Base-by-base conservation (phyloP, 2,888 invertebrate species). In the Leptinotarsa haldemani region DNA sequence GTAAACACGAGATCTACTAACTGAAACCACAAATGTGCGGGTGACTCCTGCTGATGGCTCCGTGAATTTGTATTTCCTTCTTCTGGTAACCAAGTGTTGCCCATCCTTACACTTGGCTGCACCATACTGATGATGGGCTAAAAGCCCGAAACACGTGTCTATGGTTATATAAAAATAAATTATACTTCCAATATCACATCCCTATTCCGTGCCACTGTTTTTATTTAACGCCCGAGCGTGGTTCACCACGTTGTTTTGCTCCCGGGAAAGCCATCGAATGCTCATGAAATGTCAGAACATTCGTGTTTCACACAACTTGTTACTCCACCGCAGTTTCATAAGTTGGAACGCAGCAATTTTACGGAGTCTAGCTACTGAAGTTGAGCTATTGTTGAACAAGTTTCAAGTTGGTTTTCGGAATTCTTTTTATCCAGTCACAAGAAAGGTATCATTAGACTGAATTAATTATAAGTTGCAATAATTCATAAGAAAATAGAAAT, bases 301-400 rank as follows among this genome's bases (percentile, higher is more conserved):
- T 63, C 69, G 71, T 68, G 53, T 71, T 73, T 71, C 76, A 63
- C 69, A 71, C 64, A 70, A 76, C 72, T 76, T 72, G 72, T 73
- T 76, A 73, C 56, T 68, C 46, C 70, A 67, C 20, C 22, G 69
- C 64, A 73, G 53, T 74, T 72, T 70, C 72, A 74, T 74, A 70
- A 72, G 65, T 70, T 64, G 50, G 48, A 71, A 71, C 64, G 69
- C 63, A 53, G 58, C 70, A 74, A 74, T 73, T 70, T 74, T n/a
- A 61, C 61, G 40, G 40, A 61, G 61, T 25, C 61, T 40, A 61
- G 61, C 25, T n/a, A 25, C 40, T 40, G 61, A 40, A 61, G 61
- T 40, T 61, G 61, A 61, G 40, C 61, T 61, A 61, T 40, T 61
- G 61, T 61, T 61, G 30, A n/a, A n/a, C 2, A 61, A 61, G 61